These are phyloP conservation scores for Dryomyza anilis DNA, from an alignment of 2,888 invertebrate species.

Conservation along the genomic window DNA sequence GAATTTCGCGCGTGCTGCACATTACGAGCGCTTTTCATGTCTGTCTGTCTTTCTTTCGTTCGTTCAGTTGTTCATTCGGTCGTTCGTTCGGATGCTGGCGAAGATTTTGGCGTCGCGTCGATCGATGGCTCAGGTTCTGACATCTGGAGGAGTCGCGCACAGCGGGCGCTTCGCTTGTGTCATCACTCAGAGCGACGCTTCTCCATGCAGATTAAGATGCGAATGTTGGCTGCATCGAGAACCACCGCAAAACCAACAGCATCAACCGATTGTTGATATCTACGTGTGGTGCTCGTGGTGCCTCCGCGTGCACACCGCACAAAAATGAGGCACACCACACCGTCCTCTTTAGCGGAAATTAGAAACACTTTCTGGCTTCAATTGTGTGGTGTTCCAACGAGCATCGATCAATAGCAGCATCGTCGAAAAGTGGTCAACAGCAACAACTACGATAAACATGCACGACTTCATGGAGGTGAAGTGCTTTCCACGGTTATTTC, in stretches of 20 bases:
- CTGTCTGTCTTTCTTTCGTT: conserved; percentile 3
- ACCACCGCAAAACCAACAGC: neutral
- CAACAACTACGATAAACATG: neutral
- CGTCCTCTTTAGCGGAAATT: neutral
- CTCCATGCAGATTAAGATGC: neutral
- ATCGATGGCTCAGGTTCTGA: neutral
- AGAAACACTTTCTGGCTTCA: neutral
- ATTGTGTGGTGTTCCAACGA: neutral
- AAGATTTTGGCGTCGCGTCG: too few relatives aligned
- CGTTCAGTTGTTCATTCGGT: too few relatives aligned
- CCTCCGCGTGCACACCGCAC: too few relatives aligned
- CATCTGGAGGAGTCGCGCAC: neutral
- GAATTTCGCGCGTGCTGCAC: conserved; percentile 49
- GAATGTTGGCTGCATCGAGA: neutral
- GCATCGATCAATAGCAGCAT: too few relatives aligned
- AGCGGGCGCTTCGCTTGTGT: conserved; percentile 5
- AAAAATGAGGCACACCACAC: too few relatives aligned
- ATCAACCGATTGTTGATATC: too few relatives aligned
- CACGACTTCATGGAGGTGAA: neutral
- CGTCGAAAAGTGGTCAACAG: too few relatives aligned
- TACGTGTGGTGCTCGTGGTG: too few relatives aligned
- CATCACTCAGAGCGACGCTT: conserved; percentile 9
- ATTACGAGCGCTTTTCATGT: conserved; percentile 36
- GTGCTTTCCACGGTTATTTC: neutral
- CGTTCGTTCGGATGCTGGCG: neutral